A percentile compares a stretch with the other conserved stretches of the same genome.
These are phyloP conservation scores for Chlamydotis undulata DNA, from an alignment of 2,113 vertebrate genomes.

Conservation along the genomic window DNA sequence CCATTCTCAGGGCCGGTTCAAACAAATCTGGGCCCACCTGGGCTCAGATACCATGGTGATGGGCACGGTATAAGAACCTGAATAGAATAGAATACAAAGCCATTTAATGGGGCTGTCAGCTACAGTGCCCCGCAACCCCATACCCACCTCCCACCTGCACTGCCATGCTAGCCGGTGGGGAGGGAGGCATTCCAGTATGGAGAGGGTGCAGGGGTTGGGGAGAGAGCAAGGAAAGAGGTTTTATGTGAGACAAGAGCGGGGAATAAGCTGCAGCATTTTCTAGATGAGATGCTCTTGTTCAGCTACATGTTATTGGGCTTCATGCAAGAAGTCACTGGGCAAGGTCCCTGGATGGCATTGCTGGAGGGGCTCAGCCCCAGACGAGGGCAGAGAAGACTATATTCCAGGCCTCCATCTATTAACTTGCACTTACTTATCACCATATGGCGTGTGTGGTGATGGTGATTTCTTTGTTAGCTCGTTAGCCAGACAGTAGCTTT, in stretches of 20 bases:
- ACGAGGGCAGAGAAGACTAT: background rate
- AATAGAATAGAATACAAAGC: constrained; percentile 76
- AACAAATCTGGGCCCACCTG: constrained; percentile 76
- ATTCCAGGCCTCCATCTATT: background rate
- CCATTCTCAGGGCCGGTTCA: constrained; percentile 76
- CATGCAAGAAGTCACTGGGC: constrained; percentile 47
- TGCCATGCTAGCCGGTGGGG: constrained; percentile 53
- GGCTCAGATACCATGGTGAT: constrained; percentile 76
- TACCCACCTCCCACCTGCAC: constrained; percentile 56
- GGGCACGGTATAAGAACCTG: constrained; percentile 75
- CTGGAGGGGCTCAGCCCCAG: background rate
- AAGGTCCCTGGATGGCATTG: background rate
- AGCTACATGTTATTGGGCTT: background rate
- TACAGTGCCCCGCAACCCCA: constrained; percentile 10
- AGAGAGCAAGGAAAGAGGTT: constrained; percentile 48
- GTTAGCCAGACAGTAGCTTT: background rate
- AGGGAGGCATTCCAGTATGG: constrained; percentile 64
- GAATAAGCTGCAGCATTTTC: constrained; percentile 31
- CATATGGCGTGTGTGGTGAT: background rate
- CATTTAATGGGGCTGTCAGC: constrained; percentile 67
- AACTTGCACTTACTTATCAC: background rate
- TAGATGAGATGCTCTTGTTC: constrained; percentile 59
- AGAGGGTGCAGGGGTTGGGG: constrained; percentile 29
- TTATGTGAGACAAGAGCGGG: constrained; percentile 19
- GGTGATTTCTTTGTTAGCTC: background rate